Base-by-base conservation (phyloP, 2,797 vertebrate genomes). In the Discoglossus pictus region DNA sequence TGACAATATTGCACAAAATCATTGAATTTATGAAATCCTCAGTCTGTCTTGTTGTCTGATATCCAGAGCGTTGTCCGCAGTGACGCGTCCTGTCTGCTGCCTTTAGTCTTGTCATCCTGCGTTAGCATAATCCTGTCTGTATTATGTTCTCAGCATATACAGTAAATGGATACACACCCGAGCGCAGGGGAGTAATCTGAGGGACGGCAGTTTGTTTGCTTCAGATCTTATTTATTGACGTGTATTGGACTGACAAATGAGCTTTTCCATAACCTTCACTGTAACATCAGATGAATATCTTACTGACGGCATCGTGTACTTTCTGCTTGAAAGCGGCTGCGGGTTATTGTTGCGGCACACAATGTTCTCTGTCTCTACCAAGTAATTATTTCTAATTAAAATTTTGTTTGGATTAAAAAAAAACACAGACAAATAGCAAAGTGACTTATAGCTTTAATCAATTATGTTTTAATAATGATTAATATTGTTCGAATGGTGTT, bases 71-170 rank as follows among this genome's bases (percentile, higher is more conserved):
- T 65, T 83, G 76, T 73, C 51, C 74, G 77, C 74, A 63, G 50
- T 79, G 81, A 80, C 82, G 79, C 55, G 72, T 52, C 1, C 2
- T 79, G 79, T 83, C 79, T 82, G 78, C 72, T 82, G 75, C 65
- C 75, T 63, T 79, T 80, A 79, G 75, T 75, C 76, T 65, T 78
- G 78, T 83, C 81, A 79, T 53, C 72, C 80, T 70, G 77, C 70
- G 75, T 16, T 2, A 71, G 75, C 74, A 48, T 63, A 69, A 55
- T 67, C 35, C 54, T 72, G 63, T 61, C 56, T 79, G 4, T 71
- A 77, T 39, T 65, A 61, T 43, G 61, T 73, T 71, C 56, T 52
- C 59, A 74, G 72, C 73, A 75, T 68, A 65, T 42, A 34, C 36
- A 58, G 21, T 44, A 50, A 75, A 1, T 71, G 42, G 20, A 73